Evolutionary conservation across 1,140 invertebrate genomes (phyloP).

Genomic region (Drosophila ogumai): DNA sequence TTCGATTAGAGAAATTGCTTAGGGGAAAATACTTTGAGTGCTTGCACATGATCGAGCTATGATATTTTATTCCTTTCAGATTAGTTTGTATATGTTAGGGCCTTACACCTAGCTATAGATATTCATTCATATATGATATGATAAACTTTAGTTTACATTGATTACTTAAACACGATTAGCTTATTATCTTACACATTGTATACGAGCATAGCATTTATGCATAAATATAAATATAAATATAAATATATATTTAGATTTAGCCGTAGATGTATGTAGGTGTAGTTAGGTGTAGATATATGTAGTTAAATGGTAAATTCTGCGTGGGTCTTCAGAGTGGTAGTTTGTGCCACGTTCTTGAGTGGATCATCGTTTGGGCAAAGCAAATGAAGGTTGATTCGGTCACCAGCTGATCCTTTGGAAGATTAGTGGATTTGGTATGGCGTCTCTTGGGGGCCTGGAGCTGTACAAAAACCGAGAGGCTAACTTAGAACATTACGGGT

Average conservation of each 20-base stretch:
- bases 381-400: constrained; percentile 27
- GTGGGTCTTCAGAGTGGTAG: constrained; percentile 16
- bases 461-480: constrained; percentile 51
- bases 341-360: constrained; percentile 35
- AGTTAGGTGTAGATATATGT: constrained; percentile 35
- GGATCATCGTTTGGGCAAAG: constrained; percentile 43
- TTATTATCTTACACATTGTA: constrained; percentile 81
- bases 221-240: constrained; percentile 49
- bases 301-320: constrained; percentile 16
- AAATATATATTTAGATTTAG: constrained; percentile 30
- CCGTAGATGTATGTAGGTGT: constrained; percentile 32
- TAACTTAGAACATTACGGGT: constrained; percentile 24
- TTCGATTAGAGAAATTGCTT: constrained; percentile 55
- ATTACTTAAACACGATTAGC: constrained; percentile 53
- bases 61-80: constrained; percentile 54
- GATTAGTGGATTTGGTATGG: constrained; percentile 51
- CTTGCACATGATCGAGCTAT: constrained; percentile 63
- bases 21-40: constrained; percentile 57
- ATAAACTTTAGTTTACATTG: constrained; percentile 68
- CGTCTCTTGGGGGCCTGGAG: constrained; percentile 37
- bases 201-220: constrained; percentile 63
- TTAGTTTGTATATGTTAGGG: constrained; percentile 49
- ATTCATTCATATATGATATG: constrained; percentile 72
- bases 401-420: constrained; percentile 44
- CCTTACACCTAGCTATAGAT: constrained; percentile 49